Evolutionary conservation across 2,113 vertebrate species (phyloP).

Genomic region (Pionites leucogaster): DNA sequence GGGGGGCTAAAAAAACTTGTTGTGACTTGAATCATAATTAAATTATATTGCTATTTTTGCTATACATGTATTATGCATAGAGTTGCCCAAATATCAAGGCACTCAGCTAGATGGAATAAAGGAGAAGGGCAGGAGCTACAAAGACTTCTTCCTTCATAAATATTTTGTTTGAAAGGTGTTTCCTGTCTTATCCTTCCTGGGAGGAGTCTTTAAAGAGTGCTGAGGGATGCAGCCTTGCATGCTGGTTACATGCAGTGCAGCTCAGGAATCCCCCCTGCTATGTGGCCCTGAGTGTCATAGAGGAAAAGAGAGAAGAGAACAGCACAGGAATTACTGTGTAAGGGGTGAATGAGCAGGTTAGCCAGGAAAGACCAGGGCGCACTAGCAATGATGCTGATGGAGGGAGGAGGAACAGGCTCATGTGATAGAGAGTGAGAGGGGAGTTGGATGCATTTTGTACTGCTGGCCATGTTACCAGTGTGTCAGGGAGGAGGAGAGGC

Average conservation of each 20-base stretch:
- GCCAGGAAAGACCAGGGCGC: rapidly evolving
- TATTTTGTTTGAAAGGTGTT: background rate
- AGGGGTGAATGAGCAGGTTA: background rate
- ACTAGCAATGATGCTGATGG: rapidly evolving
- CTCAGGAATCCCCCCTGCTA: rapidly evolving
- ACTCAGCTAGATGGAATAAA: background rate
- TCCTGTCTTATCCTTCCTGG: background rate
- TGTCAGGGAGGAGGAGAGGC: background rate
- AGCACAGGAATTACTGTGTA: background rate
- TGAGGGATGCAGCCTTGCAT: background rate
- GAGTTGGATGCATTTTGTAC: rapidly evolving
- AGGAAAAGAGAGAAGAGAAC: background rate
- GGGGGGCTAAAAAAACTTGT: background rate
- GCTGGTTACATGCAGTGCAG: rapidly evolving
- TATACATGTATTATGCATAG: background rate
- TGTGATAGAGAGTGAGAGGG: rapidly evolving
- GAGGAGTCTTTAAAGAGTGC: background rate
- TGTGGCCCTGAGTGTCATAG: rapidly evolving
- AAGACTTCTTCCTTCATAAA: background rate
- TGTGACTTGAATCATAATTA: conserved; percentile 10
- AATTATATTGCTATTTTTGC: background rate
- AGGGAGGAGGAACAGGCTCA: background rate
- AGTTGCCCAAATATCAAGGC: background rate
- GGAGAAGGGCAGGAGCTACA: background rate
- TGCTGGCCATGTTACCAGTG: rapidly evolving